phyloP scores from a whole-genome alignment of 2,113 vertebrate species.

The Otolemur garnettii region DNA sequence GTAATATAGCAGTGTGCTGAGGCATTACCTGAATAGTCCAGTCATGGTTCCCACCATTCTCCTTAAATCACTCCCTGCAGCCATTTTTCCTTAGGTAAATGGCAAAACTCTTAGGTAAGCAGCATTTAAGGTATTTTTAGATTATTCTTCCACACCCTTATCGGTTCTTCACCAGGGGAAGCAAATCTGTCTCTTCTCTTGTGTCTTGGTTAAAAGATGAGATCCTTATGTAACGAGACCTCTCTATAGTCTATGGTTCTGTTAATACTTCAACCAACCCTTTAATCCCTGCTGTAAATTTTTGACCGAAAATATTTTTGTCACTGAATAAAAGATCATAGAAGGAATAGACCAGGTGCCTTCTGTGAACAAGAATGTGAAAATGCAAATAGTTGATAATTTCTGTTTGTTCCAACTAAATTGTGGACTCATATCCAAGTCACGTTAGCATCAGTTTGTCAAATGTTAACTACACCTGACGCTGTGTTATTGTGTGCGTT shows the following conservation, averaged over 20 bases:
- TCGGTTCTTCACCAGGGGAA: background rate
- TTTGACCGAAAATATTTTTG: slow-evolving; percentile 45
- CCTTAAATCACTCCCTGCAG: background rate
- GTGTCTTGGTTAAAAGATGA: background rate
- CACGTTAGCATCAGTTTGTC: background rate
- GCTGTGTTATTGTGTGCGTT: background rate
- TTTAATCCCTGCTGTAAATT: slow-evolving; percentile 35
- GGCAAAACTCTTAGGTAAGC: background rate
- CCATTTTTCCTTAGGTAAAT: background rate
- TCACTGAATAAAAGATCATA: background rate
- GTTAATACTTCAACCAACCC: slow-evolving; percentile 34
- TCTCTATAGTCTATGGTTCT: background rate
- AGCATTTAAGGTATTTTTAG: background rate
- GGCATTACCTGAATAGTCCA: background rate
- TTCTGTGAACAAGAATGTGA: slow-evolving; percentile 16
- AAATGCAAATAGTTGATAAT: slow-evolving; percentile 40
- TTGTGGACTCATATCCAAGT: background rate
- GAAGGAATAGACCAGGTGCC: background rate
- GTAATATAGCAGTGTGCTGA: background rate
- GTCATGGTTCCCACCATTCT: background rate
- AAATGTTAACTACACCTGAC: background rate
- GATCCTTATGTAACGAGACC: background rate
- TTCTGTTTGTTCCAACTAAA: slow-evolving; percentile 9
- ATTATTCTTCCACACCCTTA: slow-evolving; percentile 4
- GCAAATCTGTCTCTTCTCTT: background rate